phyloP scores from a whole-genome alignment of 2,797 vertebrate genomes.

The Dryobates pubescens region DNA sequence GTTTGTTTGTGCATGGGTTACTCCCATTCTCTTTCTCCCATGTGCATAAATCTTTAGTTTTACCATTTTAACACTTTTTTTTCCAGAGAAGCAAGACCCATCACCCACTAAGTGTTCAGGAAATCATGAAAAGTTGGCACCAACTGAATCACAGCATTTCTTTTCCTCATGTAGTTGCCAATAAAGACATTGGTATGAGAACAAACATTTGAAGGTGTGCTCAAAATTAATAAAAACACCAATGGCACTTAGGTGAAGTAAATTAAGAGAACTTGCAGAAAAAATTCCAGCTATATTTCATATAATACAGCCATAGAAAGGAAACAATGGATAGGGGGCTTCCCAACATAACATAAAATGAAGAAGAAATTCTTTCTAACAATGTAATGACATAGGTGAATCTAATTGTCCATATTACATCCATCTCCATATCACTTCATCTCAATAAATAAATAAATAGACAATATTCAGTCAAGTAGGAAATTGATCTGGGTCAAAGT shows the following conservation, averaged over 20 bases:
- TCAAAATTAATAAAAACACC: not conserved
- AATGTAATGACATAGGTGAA: not conserved
- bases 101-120: not conserved
- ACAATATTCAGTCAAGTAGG: not conserved
- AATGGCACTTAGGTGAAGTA: not conserved
- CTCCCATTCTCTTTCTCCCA: not conserved
- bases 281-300: not conserved
- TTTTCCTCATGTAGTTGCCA: conserved; percentile 14
- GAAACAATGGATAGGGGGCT: not conserved
- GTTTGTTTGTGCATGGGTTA: not conserved
- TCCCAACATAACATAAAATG: not conserved
- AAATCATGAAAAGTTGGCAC: conserved; percentile 12
- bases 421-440: not conserved
- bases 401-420: not conserved
- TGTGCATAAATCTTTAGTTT: not conserved
- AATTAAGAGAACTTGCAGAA: not conserved
- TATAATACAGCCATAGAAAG: not conserved
- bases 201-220: conserved; percentile 27
- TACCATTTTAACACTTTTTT: not conserved
- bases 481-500: not conserved
- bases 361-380: not conserved
- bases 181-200: not conserved
- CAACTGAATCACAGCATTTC: not conserved
- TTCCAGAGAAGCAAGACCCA: not conserved
- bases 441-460: not conserved